Percentiles rank a stretch among this genome's conserved stretches.
These are phyloP conservation scores for Euura saliciscinereae DNA, from an alignment of 1,140 invertebrate genomes.

Conservation along the genomic window DNA sequence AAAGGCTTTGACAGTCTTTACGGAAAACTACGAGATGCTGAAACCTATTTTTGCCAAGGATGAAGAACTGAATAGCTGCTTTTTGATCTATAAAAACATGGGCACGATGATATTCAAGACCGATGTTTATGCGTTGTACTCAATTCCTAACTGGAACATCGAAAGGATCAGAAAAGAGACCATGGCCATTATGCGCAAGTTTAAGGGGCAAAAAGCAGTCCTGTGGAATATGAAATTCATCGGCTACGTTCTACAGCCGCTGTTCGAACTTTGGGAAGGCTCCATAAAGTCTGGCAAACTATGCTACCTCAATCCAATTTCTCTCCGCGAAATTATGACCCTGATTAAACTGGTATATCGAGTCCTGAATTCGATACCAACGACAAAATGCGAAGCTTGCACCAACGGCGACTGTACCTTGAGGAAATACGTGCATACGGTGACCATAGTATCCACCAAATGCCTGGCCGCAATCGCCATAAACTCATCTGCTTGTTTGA, in stretches of 20 bases:
- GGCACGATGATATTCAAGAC: constrained; percentile 27
- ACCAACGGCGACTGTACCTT: constrained; percentile 24
- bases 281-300: constrained; percentile 15
- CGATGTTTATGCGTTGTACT: constrained; percentile 18
- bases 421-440: constrained; percentile 32
- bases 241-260: constrained; percentile 22
- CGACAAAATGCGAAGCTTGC: constrained; percentile 30
- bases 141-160: constrained; percentile 13
- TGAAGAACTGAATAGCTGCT: constrained; percentile 30
- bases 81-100: constrained; percentile 29
- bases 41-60: constrained; percentile 19
- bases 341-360: constrained; percentile 15
- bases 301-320: constrained; percentile 21
- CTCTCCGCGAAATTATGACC: constrained; percentile 5
- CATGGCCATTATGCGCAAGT: constrained; percentile 20
- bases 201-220: constrained; percentile 21
- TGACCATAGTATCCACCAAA: constrained; percentile 18
- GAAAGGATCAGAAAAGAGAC: constrained; percentile 18
- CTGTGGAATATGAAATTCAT: constrained; percentile 18
- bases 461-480: constrained; percentile 29
- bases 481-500: constrained; percentile 15
- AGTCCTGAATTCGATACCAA: constrained; percentile 12
- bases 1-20: constrained; percentile 15
- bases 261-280: constrained; percentile 37
- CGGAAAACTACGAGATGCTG: constrained; percentile 19